These are phyloP conservation scores for Galago senegalensis DNA, from an alignment of 2,797 vertebrate species.

Conservation along the genomic window DNA sequence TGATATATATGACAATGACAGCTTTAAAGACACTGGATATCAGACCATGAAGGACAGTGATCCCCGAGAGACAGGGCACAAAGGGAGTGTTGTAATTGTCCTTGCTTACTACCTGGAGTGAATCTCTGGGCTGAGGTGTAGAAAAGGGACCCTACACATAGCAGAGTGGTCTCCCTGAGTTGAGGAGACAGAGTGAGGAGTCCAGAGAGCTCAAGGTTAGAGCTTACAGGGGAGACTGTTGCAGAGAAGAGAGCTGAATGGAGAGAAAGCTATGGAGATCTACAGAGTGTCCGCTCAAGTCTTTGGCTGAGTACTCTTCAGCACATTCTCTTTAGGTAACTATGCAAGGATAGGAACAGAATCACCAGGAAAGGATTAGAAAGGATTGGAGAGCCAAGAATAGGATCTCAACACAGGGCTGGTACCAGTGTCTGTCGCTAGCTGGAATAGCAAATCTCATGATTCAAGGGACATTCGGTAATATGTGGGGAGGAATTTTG, in stretches of 20 bases:
- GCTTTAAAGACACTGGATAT: conserved; percentile 13
- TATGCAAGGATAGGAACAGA: not conserved
- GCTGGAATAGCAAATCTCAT: not conserved
- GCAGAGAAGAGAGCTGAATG: not conserved
- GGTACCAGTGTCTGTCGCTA: not conserved
- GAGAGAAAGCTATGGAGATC: not conserved
- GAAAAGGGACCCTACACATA: not conserved
- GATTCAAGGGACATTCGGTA: not conserved
- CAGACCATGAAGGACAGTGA: not conserved
- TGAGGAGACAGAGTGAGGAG: not conserved
- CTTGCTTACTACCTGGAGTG: not conserved
- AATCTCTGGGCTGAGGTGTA: not conserved
- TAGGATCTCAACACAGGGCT: not conserved
- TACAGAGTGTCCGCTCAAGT: not conserved
- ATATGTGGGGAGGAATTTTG: not conserved
- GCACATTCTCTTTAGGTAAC: not conserved
- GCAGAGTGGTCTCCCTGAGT: not conserved
- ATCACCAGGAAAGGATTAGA: not conserved
- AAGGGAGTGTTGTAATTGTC: not conserved
- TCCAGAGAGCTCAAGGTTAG: not conserved
- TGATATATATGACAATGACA: not conserved
- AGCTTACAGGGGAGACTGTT: not conserved
- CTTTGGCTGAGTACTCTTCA: not conserved
- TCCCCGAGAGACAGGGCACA: not conserved
- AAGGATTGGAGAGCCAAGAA: not conserved